Evolutionary conservation across 1,140 invertebrate species (phyloP).

Genomic region (Solenopsis fugax): DNA sequence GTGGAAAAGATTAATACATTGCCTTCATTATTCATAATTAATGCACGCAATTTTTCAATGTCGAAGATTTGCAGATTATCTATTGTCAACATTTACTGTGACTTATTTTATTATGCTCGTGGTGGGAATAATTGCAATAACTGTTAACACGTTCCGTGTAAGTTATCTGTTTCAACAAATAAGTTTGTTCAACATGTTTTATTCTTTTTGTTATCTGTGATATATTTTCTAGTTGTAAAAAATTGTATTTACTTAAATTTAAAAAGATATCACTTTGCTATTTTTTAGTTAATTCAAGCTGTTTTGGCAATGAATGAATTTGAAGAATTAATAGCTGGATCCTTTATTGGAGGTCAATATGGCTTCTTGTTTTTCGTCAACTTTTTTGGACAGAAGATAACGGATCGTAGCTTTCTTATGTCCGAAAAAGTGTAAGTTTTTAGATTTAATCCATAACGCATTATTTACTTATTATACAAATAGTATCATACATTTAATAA

Average conservation of each 20-base stretch:
- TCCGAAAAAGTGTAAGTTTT: constrained; percentile 10
- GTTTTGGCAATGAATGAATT: constrained; percentile 10
- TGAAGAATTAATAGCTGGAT: constrained; percentile 9
- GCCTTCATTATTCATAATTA: neutral
- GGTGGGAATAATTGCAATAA: constrained; percentile 3
- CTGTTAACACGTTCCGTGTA: constrained; percentile 26
- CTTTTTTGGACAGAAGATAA: constrained; percentile 30
- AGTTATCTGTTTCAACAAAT: neutral
- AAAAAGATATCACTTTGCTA: neutral
- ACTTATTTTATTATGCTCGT: constrained; percentile 3
- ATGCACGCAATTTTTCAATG: neutral
- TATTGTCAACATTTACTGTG: neutral
- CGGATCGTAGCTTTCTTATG: neutral
- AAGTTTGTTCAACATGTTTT: neutral
- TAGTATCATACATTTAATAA: constrained; percentile 8
- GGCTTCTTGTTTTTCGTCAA: neutral
- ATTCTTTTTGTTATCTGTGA: neutral
- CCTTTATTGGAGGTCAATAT: neutral
- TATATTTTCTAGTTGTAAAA: neutral
- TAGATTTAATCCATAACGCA: neutral
- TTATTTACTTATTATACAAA: neutral
- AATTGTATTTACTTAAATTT: neutral
- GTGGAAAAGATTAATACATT: neutral
- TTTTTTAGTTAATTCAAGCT: constrained; percentile 3
- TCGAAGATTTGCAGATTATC: constrained; percentile 27